Evolutionary conservation across 2,797 vertebrate species (phyloP).

Genomic region (Gouania willdenowi): DNA sequence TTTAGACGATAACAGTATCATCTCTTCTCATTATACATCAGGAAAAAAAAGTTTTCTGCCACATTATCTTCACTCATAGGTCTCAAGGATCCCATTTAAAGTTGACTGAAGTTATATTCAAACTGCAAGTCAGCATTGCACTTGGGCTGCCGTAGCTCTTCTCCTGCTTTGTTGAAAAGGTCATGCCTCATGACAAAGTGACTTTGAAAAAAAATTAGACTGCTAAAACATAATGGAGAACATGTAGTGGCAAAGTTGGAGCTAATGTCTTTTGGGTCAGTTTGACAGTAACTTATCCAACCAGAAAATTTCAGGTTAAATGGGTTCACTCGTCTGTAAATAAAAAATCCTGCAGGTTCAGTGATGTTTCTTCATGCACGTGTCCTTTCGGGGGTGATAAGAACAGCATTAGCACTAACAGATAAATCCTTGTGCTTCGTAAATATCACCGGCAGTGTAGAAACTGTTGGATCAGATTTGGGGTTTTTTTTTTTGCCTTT

Average conservation of each 20-base stretch:
- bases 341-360: background rate
- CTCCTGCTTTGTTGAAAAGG: constrained; percentile 41
- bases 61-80: too few species aligned
- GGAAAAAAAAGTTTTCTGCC: too few species aligned
- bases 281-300: constrained; percentile 1
- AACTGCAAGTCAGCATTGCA: constrained; percentile 23
- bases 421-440: background rate
- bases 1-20: too few species aligned
- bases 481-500: too few species aligned
- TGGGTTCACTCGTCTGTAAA: background rate
- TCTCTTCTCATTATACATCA: too few species aligned
- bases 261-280: background rate
- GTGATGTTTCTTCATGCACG: background rate
- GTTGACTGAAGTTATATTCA: background rate
- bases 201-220: constrained; percentile 5
- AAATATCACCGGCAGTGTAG: background rate
- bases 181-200: constrained; percentile 38
- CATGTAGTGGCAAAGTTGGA: background rate
- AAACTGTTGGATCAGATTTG: background rate
- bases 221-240: constrained; percentile 1
- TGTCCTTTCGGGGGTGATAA: background rate
- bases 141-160: constrained; percentile 10
- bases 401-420: background rate
- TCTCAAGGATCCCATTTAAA: too few species aligned
- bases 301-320: constrained; percentile 14